These are phyloP conservation scores for Macrosteles quadrilineatus DNA, from an alignment of 1,140 invertebrate species.

Conservation along the genomic window DNA sequence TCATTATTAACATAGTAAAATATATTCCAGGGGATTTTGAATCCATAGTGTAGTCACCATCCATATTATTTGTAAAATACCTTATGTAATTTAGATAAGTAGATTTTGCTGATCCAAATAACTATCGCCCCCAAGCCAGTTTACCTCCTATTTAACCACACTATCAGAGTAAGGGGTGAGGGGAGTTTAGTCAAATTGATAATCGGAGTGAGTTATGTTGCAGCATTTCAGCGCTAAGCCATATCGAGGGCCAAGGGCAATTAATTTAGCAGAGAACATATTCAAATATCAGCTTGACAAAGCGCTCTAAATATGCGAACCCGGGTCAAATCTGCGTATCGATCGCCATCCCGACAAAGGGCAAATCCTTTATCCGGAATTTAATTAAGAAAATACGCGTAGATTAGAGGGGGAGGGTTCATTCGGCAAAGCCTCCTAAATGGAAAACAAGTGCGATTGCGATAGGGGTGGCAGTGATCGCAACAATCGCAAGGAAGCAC, in stretches of 20 bases:
- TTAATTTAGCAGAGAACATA: constrained; percentile 1
- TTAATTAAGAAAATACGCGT: constrained; percentile 16
- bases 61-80: too few relatives aligned
- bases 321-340: neutral
- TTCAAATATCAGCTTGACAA: neutral
- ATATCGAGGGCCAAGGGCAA: neutral
- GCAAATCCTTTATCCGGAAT: constrained; percentile 10
- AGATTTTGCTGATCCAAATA: too few relatives aligned
- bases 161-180: too few relatives aligned
- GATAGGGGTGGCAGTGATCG: neutral
- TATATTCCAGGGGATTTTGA: too few relatives aligned
- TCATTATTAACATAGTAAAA: too few relatives aligned
- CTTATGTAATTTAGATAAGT: too few relatives aligned
- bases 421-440: constrained; percentile 8
- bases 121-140: too few relatives aligned
- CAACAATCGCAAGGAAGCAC: constrained; percentile 23
- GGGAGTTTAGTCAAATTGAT: neutral
- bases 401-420: neutral
- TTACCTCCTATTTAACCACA: too few relatives aligned
- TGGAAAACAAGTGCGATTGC: constrained; percentile 16
- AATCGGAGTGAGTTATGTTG: constrained; percentile 1
- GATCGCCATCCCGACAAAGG: neutral
- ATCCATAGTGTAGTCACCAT: too few relatives aligned
- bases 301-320: neutral
- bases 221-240: neutral